phyloP scores from a whole-genome alignment of 2,797 vertebrate genomes.

The Trematomus bernacchii region DNA sequence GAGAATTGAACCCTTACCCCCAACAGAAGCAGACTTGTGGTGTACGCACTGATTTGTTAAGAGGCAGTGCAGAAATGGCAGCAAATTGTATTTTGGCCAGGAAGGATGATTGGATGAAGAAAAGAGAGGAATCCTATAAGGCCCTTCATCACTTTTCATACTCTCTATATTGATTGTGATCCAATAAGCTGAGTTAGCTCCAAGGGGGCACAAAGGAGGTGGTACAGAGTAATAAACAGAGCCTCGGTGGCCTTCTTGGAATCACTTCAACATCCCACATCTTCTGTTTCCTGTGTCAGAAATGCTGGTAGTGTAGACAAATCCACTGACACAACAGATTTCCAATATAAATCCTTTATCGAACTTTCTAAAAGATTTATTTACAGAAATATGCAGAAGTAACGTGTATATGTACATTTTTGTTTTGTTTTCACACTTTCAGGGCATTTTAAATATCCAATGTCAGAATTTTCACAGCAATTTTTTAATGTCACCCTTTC shows the following conservation, averaged over 20 bases:
- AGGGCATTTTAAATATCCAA: not conserved
- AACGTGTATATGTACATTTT: not conserved
- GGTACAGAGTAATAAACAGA: conserved; percentile 31
- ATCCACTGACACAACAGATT: not conserved
- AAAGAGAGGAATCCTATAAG: conserved; percentile 35
- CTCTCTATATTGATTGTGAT: conserved; percentile 52
- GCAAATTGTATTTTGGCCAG: conserved; percentile 20
- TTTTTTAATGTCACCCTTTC: not conserved
- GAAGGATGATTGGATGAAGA: conserved; percentile 20
- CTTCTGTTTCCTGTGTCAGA: conserved; percentile 21
- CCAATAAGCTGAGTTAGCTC: conserved; percentile 48
- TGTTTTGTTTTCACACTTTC: not conserved
- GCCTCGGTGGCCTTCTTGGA: conserved; percentile 2
- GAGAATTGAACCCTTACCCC: not conserved
- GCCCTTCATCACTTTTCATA: conserved; percentile 33
- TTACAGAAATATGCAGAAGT: conserved; percentile 18
- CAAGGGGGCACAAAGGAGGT: conserved; percentile 8
- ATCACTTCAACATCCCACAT: conserved; percentile 26
- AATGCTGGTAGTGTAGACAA: conserved; percentile 17
- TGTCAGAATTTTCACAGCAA: not conserved
- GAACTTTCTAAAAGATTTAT: conserved; percentile 26
- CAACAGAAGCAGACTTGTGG: not conserved
- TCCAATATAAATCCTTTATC: not conserved
- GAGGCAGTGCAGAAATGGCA: not conserved
- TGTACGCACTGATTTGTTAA: not conserved